Evolutionary conservation across 2,888 invertebrate species (phyloP), one percentile per base, ranked within the genome.

Genomic region (Colostygia pectinataria): DNA sequence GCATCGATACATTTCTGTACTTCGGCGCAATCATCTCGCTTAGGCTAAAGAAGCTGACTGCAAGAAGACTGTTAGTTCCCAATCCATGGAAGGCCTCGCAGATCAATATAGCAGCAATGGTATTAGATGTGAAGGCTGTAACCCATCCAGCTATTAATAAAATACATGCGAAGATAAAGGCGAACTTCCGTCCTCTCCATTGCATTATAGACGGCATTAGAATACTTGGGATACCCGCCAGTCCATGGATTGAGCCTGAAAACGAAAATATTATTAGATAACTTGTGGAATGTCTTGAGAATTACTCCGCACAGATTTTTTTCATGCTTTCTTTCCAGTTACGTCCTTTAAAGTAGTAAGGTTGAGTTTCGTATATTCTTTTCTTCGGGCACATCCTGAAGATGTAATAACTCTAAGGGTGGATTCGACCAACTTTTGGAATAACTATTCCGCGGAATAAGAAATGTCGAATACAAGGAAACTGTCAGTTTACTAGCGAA

Each of bases 191-290:
- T 4, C 66, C 66, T 31, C 14, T 43, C 43, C 52, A 49, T 42
- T 66, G 65, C 65, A 65, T 65, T n/a, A 66, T 32, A 8, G 53
- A 29, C 1, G 63, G 61, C 47, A 63, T 52, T 1, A 61, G 31
- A 4, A 63, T 40, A 8, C 62, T 57, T 1, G 58, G 61, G 10
- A 63, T 56, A 10, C 63, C 65, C 6, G 61, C 54, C 2, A 65
- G 13, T 1, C 66, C 65, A 8, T 66, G 59, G 1, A 59, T 57
- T 0, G 65, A 63, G 10, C 60, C 65, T 65, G 53, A 10, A n/a
- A 7, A 18, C 18, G n/a, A n/a, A n/a, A n/a, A n/a, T n/a, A n/a
- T n/a, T n/a, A n/a, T n/a, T n/a, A n/a, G n/a, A n/a, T n/a, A n/a
- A n/a, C n/a, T n/a, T n/a, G n/a, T n/a, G n/a, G n/a, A n/a, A n/a